phyloP scores from a whole-genome alignment of 1,140 invertebrate genomes.

The Platorchestia sp. region DNA sequence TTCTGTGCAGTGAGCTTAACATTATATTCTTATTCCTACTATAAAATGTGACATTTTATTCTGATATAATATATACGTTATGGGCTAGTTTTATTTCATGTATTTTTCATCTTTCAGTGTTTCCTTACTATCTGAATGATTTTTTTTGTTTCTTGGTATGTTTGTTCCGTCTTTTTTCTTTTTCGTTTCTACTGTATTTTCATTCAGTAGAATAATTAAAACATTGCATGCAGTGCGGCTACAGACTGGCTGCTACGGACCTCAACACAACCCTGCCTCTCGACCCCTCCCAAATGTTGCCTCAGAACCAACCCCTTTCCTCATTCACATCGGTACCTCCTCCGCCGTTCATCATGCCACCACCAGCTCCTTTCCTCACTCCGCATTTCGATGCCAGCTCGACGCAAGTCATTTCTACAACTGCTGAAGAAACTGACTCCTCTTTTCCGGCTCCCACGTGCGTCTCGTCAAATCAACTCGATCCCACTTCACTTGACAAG shows the following conservation, averaged over 20 bases:
- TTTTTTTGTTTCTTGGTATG: neutral
- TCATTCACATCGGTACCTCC: neutral
- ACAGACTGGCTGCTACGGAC: neutral
- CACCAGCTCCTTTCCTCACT: neutral
- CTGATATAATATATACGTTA: too few species aligned
- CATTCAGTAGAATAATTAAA: neutral
- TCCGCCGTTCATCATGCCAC: neutral
- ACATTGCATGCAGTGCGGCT: slow-evolving; percentile 6
- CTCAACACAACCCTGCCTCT: neutral
- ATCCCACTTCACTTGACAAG: neutral
- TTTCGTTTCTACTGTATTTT: neutral
- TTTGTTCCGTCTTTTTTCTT: neutral
- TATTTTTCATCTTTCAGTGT: too few species aligned
- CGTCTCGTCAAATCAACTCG: neutral
- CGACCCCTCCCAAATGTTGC: neutral
- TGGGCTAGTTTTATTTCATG: too few species aligned
- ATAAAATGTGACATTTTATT: too few species aligned
- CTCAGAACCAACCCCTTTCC: neutral
- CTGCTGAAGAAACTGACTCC: neutral
- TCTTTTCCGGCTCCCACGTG: slow-evolving; percentile 20
- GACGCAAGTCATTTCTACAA: slow-evolving; percentile 27
- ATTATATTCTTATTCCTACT: too few species aligned
- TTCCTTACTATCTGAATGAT: neutral
- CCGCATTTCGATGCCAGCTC: slow-evolving; percentile 35
- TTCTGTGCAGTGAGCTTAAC: too few species aligned